phyloP scores from a whole-genome alignment of 2,113 vertebrate genomes.

The Propithecus coquereli region DNA sequence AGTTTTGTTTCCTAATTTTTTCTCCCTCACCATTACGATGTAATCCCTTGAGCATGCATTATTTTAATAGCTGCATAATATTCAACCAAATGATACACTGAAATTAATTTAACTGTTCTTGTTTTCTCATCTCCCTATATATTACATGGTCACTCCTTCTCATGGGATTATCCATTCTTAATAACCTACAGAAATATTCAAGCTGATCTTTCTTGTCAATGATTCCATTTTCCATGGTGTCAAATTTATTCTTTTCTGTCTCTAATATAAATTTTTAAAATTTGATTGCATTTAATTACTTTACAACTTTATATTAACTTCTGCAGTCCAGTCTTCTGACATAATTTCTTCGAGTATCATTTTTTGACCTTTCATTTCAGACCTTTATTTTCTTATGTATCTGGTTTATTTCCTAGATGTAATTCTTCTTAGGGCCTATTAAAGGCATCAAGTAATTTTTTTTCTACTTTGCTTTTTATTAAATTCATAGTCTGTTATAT shows the following conservation, averaged over 20 bases:
- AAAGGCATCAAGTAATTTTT: neutral
- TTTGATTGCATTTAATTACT: neutral
- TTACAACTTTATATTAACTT: neutral
- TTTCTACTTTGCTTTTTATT: neutral
- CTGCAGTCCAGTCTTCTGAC: neutral
- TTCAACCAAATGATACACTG: neutral
- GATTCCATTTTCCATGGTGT: neutral
- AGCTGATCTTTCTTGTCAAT: neutral
- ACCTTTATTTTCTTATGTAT: neutral
- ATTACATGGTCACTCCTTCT: neutral
- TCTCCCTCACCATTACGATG: too few species aligned
- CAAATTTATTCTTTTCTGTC: neutral
- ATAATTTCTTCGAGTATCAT: neutral
- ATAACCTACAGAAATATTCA: neutral
- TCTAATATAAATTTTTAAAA: neutral
- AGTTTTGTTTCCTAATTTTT: too few species aligned
- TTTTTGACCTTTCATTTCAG: neutral
- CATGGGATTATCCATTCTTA: neutral
- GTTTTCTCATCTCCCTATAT: neutral
- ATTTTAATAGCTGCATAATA: neutral
- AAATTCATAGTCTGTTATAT: neutral
- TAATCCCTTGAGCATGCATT: too few species aligned
- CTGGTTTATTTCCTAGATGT: neutral
- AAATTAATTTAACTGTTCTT: neutral
- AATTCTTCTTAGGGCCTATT: neutral